phyloP scores from a whole-genome alignment of 1,140 invertebrate genomes.

The Macrocentrus cingulum region DNA sequence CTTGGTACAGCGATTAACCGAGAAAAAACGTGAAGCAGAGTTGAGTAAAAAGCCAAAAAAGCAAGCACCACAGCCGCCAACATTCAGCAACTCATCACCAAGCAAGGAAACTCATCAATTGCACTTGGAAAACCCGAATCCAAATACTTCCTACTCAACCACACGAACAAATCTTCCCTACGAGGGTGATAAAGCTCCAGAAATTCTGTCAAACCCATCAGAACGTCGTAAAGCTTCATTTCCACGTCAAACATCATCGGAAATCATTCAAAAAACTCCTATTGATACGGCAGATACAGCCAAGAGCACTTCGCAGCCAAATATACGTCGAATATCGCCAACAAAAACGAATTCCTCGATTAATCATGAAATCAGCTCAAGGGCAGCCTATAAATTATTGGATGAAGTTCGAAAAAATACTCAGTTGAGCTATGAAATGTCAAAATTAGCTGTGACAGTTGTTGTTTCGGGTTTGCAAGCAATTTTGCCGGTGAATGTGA shows the following conservation, averaged over 20 bases:
- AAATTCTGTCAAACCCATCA: not conserved
- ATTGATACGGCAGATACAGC: slow-evolving; percentile 32
- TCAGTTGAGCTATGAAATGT: slow-evolving; percentile 83
- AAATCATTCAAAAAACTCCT: slow-evolving; percentile 33
- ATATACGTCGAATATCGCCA: slow-evolving; percentile 36
- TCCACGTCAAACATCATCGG: slow-evolving; percentile 38
- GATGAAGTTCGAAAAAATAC: slow-evolving; percentile 80
- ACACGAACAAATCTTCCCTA: slow-evolving; percentile 31
- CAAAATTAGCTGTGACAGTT: slow-evolving; percentile 78
- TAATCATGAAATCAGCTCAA: slow-evolving; percentile 55
- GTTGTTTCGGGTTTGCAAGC: slow-evolving; percentile 70
- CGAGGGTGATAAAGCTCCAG: slow-evolving; percentile 22
- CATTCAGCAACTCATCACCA: slow-evolving; percentile 47
- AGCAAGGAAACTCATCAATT: slow-evolving; percentile 37
- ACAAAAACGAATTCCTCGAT: slow-evolving; percentile 45
- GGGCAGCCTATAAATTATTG: slow-evolving; percentile 72
- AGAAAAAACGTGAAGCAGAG: slow-evolving; percentile 63
- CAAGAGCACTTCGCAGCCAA: slow-evolving; percentile 38
- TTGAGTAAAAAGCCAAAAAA: slow-evolving; percentile 50
- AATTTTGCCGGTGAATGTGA: slow-evolving; percentile 62
- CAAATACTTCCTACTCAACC: slow-evolving; percentile 34
- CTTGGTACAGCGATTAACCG: slow-evolving; percentile 63
- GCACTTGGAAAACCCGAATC: slow-evolving; percentile 33
- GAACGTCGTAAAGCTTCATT: slow-evolving; percentile 19
- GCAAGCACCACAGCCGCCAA: slow-evolving; percentile 54